Conservation (phyloP, 2,113 vertebrate genomes). For the Phodopus roborovskii region DNA sequence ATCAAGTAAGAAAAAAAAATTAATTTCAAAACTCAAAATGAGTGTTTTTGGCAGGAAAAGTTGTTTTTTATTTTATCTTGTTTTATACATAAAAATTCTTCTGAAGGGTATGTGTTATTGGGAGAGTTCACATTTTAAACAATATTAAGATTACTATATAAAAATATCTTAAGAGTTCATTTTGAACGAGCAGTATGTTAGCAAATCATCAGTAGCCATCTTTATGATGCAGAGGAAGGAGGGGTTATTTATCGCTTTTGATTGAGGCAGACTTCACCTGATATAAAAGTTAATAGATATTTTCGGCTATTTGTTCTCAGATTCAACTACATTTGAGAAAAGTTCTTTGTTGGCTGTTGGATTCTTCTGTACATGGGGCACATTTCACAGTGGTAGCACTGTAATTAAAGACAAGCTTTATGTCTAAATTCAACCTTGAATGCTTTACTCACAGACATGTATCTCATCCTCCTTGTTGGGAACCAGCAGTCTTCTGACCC, state of each 20-base stretch:
- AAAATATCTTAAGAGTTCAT: neutral
- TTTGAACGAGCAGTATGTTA: neutral
- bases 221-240: neutral
- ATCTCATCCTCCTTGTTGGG: neutral
- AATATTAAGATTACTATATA: neutral
- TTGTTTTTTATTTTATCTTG: neutral
- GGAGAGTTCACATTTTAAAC: neutral
- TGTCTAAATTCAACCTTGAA: neutral
- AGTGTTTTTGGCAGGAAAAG: too few species aligned
- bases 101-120: neutral
- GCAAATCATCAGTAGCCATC: neutral
- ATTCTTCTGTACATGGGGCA: rapidly evolving
- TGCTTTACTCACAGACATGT: too few species aligned
- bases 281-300: neutral
- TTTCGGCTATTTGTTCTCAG: rapidly evolving
- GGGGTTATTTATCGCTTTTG: neutral
- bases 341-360: neutral
- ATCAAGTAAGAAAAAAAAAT: neutral
- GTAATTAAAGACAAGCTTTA: neutral
- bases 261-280: neutral
- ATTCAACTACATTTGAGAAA: neutral
- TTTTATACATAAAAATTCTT: neutral
- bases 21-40: neutral
- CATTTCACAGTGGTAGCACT: neutral
- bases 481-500: too few species aligned